phyloP scores from a whole-genome alignment of 2,113 vertebrate species.

The Erythrocercus mccallii region DNA sequence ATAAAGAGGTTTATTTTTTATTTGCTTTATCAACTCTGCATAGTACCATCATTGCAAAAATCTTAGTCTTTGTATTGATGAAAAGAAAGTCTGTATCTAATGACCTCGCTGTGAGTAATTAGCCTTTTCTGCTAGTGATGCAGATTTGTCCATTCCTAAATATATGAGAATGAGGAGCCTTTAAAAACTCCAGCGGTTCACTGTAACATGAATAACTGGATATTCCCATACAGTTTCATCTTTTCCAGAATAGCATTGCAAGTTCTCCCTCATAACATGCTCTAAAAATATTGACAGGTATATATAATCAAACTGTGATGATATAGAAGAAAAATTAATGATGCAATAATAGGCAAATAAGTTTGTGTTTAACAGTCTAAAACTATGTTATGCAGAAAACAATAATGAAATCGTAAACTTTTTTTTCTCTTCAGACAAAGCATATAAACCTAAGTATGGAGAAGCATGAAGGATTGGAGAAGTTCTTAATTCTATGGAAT shows the following conservation, averaged over 20 bases:
- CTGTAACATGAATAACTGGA: neutral
- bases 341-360: constrained; percentile 17
- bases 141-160: constrained; percentile 60
- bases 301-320: constrained; percentile 34
- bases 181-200: constrained; percentile 27
- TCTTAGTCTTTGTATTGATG: constrained; percentile 67
- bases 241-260: neutral
- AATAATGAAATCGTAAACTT: constrained; percentile 11
- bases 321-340: constrained; percentile 40
- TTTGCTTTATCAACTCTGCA: constrained; percentile 62
- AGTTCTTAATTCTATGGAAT: neutral
- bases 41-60: constrained; percentile 53
- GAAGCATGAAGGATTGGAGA: neutral
- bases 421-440: neutral
- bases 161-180: constrained; percentile 50
- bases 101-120: constrained; percentile 68
- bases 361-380: constrained; percentile 37
- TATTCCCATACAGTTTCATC: neutral
- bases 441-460: neutral
- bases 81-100: constrained; percentile 66
- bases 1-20: constrained; percentile 57
- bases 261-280: neutral
- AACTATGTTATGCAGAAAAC: constrained; percentile 17
- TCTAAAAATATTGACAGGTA: constrained; percentile 51
- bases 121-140: constrained; percentile 57